Conservation (phyloP, 1,140 invertebrate genomes). For the Bombus fervidus region DNA sequence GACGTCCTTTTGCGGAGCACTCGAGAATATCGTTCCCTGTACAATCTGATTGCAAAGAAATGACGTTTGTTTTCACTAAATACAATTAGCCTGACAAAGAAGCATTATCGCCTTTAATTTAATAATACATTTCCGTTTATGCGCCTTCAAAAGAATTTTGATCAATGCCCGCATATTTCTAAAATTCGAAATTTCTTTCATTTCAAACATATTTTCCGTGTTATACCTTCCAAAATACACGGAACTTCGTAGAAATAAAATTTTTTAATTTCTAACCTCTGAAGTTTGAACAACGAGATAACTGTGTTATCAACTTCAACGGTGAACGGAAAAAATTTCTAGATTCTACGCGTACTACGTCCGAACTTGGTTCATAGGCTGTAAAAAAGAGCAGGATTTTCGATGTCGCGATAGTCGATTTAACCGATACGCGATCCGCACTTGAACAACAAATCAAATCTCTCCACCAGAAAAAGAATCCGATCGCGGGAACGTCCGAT, state of each 20-base stretch:
- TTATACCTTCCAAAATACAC: not conserved
- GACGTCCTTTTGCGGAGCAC: constrained; percentile 88
- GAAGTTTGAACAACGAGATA: not conserved
- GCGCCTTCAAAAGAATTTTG: no score
- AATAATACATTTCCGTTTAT: not conserved
- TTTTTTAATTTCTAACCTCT: not conserved
- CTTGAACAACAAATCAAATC: constrained; percentile 22
- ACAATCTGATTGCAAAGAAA: constrained; percentile 58
- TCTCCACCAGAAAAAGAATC: not conserved
- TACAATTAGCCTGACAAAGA: no score
- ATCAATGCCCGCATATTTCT: no score
- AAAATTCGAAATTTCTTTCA: not conserved
- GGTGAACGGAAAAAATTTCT: not conserved
- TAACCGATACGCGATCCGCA: not conserved
- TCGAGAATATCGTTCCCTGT: constrained; percentile 78
- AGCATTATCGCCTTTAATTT: not conserved
- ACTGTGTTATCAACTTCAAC: constrained; percentile 16
- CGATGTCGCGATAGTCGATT: not conserved
- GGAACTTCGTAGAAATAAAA: constrained; percentile 4
- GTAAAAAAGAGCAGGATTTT: not conserved
- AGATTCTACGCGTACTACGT: not conserved
- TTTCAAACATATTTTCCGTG: not conserved
- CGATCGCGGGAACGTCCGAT: constrained; percentile 29
- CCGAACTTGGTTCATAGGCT: no score
- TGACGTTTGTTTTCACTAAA: not conserved